These are phyloP conservation scores for Aphidius ervi DNA, from an alignment of 1,140 invertebrate genomes.

Conservation along the genomic window DNA sequence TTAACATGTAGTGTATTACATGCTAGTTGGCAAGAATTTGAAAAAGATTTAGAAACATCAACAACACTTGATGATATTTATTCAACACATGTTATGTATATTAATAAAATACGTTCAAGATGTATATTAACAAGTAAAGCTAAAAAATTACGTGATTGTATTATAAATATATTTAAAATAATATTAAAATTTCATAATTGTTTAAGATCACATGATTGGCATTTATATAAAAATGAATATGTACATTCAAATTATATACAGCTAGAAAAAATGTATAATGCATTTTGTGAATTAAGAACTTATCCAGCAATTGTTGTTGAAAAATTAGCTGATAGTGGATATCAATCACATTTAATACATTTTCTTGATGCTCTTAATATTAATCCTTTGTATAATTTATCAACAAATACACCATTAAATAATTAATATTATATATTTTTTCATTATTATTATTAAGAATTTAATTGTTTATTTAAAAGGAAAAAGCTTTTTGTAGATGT, in stretches of 20 bases:
- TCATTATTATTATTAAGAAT: not conserved
- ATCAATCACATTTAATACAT: slow-evolving; percentile 49
- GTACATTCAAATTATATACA: slow-evolving; percentile 41
- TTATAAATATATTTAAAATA: slow-evolving; percentile 66
- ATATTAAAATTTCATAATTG: slow-evolving; percentile 67
- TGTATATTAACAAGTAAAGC: slow-evolving; percentile 67
- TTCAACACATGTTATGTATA: slow-evolving; percentile 63
- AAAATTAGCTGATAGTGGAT: slow-evolving; percentile 47
- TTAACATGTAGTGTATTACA: slow-evolving; percentile 67
- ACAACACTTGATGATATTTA: slow-evolving; percentile 67
- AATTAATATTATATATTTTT: not conserved
- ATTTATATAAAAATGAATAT: slow-evolving; percentile 24
- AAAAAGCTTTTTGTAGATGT: not conserved
- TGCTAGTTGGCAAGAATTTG: slow-evolving; percentile 66
- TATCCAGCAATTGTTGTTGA: slow-evolving; percentile 46
- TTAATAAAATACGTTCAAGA: slow-evolving; percentile 66
- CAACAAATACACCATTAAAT: slow-evolving; percentile 24
- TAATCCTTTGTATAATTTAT: slow-evolving; percentile 44
- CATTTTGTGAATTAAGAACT: slow-evolving; percentile 44
- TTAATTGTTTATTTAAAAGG: not conserved
- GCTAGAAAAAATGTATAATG: slow-evolving; percentile 44
- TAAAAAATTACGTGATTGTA: slow-evolving; percentile 59
- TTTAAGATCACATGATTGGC: slow-evolving; percentile 43
- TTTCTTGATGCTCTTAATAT: slow-evolving; percentile 50
- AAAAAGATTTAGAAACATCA: slow-evolving; percentile 60